Percentiles rank a stretch among this genome's conserved stretches.
Evolutionary conservation across 37 sponge, comb jelly and placozoan genomes (phyloP).

Genomic region (Petrosia ficiformis): DNA sequence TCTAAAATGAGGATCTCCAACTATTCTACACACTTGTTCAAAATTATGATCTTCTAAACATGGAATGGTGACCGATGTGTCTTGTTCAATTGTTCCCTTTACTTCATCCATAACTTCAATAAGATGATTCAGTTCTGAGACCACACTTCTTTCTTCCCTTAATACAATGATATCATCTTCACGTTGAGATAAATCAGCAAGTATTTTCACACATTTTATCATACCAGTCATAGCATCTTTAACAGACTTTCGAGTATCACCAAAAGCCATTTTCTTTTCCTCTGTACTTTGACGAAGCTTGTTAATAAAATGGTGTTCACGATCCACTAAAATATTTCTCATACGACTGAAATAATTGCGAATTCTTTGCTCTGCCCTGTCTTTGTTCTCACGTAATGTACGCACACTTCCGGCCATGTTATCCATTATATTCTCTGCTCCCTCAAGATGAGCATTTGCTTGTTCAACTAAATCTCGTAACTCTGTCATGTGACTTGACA

Average conservation of each 20-base stretch:
- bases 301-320: constrained; percentile 6
- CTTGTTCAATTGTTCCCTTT: neutral
- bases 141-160: neutral
- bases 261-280: neutral
- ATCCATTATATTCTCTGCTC: constrained; percentile 1
- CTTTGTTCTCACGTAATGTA: neutral
- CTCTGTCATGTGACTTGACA: neutral
- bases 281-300: neutral
- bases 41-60: constrained; percentile 8
- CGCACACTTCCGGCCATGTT: neutral
- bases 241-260: neutral
- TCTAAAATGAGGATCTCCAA: neutral
- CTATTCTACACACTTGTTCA: neutral
- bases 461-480: neutral
- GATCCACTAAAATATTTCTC: constrained; percentile 3
- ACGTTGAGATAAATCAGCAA: constrained; percentile 1
- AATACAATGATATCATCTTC: neutral
- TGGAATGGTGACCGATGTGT: neutral
- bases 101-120: neutral
- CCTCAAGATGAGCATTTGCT: neutral
- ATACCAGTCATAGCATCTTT: neutral
- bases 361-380: neutral
- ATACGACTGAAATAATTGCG: constrained; percentile 22
- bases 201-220: neutral
- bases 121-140: neutral